Percentiles rank a stretch among this genome's conserved stretches.
These are phyloP conservation scores for Tenodera sinensis DNA, from an alignment of 2,888 invertebrate genomes.

Conservation along the genomic window DNA sequence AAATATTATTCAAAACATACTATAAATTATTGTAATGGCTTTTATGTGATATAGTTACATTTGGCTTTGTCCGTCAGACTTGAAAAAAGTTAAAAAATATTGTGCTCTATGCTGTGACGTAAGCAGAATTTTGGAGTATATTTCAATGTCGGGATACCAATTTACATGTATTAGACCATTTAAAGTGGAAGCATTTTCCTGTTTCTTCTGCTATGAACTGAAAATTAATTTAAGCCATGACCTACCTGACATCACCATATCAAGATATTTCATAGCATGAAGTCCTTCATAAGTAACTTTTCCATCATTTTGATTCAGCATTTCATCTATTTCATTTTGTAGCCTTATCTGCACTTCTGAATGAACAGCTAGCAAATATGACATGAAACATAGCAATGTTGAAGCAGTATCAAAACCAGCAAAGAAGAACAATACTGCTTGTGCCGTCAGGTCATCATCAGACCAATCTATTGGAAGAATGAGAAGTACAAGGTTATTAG, in stretches of 20 bases:
- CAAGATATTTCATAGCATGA: constrained; percentile 56
- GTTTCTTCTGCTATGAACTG: too few relatives aligned
- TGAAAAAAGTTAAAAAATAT: too few relatives aligned
- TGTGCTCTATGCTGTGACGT: too few relatives aligned
- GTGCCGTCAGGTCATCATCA: constrained; percentile 30
- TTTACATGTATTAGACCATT: too few relatives aligned
- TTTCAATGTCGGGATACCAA: too few relatives aligned
- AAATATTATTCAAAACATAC: too few relatives aligned
- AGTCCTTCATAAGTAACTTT: constrained; percentile 35
- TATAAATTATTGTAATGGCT: too few relatives aligned
- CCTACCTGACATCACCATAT: constrained; percentile 49
- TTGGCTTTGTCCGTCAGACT: too few relatives aligned
- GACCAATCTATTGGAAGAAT: background rate
- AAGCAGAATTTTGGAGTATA: too few relatives aligned
- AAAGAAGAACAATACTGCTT: constrained; percentile 36
- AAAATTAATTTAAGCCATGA: background rate
- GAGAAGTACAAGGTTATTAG: too few relatives aligned
- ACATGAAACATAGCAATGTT: constrained; percentile 35
- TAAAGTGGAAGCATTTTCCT: too few relatives aligned
- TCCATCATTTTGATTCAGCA: constrained; percentile 29
- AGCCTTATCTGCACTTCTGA: constrained; percentile 35
- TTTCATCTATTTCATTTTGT: constrained; percentile 35
- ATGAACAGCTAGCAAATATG: constrained; percentile 35
- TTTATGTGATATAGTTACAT: too few relatives aligned
- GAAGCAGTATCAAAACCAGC: constrained; percentile 39